Conservation (phyloP, 2,113 vertebrate genomes). For the Balaenoptera acutorostrata region DNA sequence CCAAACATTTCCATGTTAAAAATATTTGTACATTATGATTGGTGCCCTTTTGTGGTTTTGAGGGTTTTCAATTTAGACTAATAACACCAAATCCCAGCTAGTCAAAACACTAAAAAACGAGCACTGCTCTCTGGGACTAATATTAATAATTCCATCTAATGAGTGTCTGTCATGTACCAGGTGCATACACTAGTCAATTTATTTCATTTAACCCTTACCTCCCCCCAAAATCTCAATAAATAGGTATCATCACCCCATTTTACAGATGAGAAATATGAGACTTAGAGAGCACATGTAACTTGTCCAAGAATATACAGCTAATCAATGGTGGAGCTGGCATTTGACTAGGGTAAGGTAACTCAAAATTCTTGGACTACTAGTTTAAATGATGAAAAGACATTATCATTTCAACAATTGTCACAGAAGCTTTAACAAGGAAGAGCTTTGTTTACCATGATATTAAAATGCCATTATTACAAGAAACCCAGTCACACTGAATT, state of each 20-base stretch:
- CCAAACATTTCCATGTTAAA: slow-evolving; percentile 1
- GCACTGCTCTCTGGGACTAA: neutral
- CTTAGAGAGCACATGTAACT: neutral
- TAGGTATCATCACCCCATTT: neutral
- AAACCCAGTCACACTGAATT: neutral
- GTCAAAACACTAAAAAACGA: slow-evolving; percentile 2
- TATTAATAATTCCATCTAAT: neutral
- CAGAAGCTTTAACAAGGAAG: neutral
- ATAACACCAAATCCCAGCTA: neutral
- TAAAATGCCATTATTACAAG: neutral
- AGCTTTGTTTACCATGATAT: neutral
- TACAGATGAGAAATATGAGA: neutral
- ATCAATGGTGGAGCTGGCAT: neutral
- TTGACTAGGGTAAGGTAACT: neutral
- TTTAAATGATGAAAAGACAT: neutral
- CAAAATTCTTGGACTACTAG: neutral
- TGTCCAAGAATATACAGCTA: neutral
- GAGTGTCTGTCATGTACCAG: neutral
- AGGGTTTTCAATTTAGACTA: slow-evolving; percentile 23
- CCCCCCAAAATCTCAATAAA: neutral
- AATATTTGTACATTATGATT: neutral
- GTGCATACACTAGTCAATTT: neutral
- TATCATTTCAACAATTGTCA: neutral
- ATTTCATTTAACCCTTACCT: neutral
- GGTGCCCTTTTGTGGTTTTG: neutral